A percentile compares a stretch with the other conserved stretches of the same genome.
Conservation (phyloP, 2,797 vertebrate genomes). For the Echeneis naucrates region DNA sequence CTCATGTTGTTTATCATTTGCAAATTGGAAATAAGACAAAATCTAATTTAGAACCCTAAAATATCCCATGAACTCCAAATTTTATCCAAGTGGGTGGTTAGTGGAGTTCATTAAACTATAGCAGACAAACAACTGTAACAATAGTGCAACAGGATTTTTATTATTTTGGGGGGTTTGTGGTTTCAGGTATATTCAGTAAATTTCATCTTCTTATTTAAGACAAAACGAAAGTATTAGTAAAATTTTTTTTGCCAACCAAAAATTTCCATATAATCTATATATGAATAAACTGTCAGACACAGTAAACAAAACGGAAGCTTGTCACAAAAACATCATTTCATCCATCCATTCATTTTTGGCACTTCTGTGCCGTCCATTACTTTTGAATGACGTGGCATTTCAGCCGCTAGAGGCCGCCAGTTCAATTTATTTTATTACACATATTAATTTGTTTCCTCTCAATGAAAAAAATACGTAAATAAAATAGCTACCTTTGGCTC, state of each 20-base stretch:
- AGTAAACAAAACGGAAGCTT: no score
- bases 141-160: no score
- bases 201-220: no score
- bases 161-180: no score
- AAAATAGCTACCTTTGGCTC: not conserved
- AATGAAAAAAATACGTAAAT: rapidly evolving
- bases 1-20: no score
- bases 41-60: no score
- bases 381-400: not conserved
- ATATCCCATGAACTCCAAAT: no score
- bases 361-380: not conserved
- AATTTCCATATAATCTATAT: not conserved
- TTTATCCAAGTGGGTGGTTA: not conserved
- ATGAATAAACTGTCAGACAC: not conserved
- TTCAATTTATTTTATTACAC: no score
- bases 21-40: no score
- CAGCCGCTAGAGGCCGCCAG: not conserved
- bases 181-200: not conserved
- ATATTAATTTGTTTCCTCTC: not conserved
- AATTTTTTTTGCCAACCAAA: no score
- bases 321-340: not conserved
- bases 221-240: no score
- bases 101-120: not conserved
- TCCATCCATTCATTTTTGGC: no score
- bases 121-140: not conserved